phyloP scores from a whole-genome alignment of 1,140 invertebrate genomes.

The Copidosoma floridanum region DNA sequence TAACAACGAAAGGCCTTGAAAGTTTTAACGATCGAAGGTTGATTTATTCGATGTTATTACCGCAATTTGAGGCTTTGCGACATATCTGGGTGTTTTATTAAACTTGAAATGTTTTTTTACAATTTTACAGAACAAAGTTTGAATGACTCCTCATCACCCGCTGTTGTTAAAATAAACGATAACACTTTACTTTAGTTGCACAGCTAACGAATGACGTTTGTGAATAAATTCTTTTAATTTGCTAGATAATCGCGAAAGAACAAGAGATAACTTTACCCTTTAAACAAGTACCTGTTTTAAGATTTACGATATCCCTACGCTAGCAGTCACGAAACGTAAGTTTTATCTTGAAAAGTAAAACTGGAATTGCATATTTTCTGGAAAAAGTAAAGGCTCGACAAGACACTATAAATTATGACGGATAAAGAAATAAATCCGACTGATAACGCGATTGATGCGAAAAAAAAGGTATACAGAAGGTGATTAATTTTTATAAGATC shows the following conservation, averaged over 20 bases:
- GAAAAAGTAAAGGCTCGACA: not conserved
- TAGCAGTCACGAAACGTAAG: not conserved
- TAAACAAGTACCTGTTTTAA: too few species aligned
- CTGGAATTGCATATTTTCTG: not conserved
- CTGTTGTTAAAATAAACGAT: too few species aligned
- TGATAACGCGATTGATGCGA: not conserved
- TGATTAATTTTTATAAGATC: too few species aligned
- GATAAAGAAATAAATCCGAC: not conserved
- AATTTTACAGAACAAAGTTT: too few species aligned
- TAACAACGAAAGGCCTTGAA: slow-evolving; percentile 11
- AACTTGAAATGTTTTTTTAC: too few species aligned
- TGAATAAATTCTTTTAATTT: too few species aligned
- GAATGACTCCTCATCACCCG: too few species aligned
- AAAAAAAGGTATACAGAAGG: too few species aligned
- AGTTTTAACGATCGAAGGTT: slow-evolving; percentile 14
- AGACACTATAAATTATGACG: not conserved
- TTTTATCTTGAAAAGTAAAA: not conserved
- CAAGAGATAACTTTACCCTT: too few species aligned
- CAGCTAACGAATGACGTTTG: not conserved
- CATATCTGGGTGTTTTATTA: too few species aligned
- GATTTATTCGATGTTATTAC: slow-evolving; percentile 6
- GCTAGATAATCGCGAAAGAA: too few species aligned
- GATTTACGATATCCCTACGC: not conserved
- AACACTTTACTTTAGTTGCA: not conserved
- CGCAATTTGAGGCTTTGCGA: slow-evolving; percentile 14